These are phyloP conservation scores for Drosophila baimaii DNA, from an alignment of 1,140 invertebrate genomes.

Conservation along the genomic window DNA sequence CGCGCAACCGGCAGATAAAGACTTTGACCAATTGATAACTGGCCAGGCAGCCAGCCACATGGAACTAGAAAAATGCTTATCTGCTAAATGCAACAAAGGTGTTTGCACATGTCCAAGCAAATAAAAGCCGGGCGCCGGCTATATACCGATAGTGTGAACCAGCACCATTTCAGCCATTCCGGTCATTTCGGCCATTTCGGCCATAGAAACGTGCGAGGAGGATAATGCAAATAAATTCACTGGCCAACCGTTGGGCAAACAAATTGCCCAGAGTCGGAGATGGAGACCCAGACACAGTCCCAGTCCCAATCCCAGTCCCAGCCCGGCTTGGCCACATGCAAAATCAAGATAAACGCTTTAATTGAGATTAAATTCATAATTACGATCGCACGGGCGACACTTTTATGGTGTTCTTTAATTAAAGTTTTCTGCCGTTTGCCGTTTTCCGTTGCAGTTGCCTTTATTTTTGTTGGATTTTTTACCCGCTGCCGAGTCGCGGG, in stretches of 20 bases:
- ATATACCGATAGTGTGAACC: constrained; percentile 15
- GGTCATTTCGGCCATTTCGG: not conserved
- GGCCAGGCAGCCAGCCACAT: constrained; percentile 25
- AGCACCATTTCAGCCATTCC: constrained; percentile 1
- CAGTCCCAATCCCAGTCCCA: constrained; percentile 16
- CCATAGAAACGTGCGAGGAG: constrained; percentile 49
- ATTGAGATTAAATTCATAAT: constrained; percentile 83
- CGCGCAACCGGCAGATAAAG: constrained; percentile 34
- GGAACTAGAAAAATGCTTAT: constrained; percentile 66
- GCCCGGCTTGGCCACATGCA: constrained; percentile 39
- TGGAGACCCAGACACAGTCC: constrained; percentile 15
- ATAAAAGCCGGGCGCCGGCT: constrained; percentile 48
- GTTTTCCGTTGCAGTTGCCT: constrained; percentile 39
- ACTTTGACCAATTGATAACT: constrained; percentile 66
- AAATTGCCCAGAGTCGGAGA: constrained; percentile 60
- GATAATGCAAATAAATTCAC: constrained; percentile 82
- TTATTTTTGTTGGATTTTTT: constrained; percentile 23
- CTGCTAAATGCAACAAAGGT: constrained; percentile 71
- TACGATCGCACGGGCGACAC: constrained; percentile 81
- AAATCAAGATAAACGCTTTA: constrained; percentile 83
- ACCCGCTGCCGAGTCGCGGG: constrained; percentile 31
- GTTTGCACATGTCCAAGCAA: constrained; percentile 80
- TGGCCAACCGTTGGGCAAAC: constrained; percentile 63
- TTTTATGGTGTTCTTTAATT: constrained; percentile 83
- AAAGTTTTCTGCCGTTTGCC: constrained; percentile 65